Evolutionary conservation across 2,113 vertebrate genomes (phyloP).

Genomic region (Casuarius casuarius): DNA sequence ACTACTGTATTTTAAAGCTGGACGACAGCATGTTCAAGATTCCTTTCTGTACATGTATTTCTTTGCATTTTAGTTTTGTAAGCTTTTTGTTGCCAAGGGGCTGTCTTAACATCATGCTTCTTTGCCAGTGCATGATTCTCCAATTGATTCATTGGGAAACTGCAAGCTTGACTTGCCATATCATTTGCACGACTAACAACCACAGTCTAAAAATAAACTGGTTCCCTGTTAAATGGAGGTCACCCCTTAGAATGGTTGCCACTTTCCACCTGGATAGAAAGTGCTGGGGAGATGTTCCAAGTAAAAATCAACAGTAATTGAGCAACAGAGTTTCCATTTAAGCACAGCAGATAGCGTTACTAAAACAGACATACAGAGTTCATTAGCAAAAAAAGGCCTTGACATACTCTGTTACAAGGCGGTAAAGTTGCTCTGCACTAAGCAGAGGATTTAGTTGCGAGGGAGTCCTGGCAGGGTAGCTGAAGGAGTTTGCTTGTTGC

Average conservation of each 20-base stretch:
- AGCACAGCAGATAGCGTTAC: not conserved
- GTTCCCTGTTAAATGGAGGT: conserved; percentile 32
- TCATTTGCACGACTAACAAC: conserved; percentile 22
- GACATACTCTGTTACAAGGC: not conserved
- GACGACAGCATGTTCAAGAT: not conserved
- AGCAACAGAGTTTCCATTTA: conserved; percentile 29
- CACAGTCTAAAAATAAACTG: conserved; percentile 30
- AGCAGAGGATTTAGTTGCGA: not conserved
- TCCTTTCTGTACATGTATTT: not conserved
- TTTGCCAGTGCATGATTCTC: not conserved
- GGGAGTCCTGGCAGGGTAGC: not conserved
- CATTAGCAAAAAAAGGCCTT: conserved; percentile 30
- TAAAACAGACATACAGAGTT: conserved; percentile 4
- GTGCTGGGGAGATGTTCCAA: not conserved
- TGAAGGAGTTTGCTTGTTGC: not conserved
- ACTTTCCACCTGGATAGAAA: conserved; percentile 33
- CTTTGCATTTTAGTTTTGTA: not conserved
- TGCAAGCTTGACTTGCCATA: not conserved
- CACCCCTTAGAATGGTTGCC: not conserved
- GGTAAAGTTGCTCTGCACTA: not conserved
- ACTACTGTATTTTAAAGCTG: not conserved
- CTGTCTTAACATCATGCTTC: not conserved
- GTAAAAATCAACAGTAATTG: conserved; percentile 37
- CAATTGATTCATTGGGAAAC: conserved; percentile 29
- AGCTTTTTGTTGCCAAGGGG: not conserved